A percentile compares a stretch with the other conserved stretches of the same genome.
Conservation (phyloP, 2,888 invertebrate species). For the Mechanitis mazaeus region DNA sequence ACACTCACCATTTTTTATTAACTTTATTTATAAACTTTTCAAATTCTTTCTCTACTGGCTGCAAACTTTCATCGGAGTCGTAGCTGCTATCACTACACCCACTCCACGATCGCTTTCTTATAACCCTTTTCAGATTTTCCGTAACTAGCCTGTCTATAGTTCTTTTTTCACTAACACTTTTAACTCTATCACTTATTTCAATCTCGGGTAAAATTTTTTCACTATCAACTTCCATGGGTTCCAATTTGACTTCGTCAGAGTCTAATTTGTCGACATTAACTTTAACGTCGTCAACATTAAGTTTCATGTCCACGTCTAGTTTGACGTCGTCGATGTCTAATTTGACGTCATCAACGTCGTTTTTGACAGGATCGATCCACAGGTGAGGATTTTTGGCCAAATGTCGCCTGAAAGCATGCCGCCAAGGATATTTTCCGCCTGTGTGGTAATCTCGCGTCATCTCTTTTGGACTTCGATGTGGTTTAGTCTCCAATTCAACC, state of each 20-base stretch:
- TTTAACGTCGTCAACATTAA: constrained; percentile 26
- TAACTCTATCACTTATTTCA: constrained; percentile 52
- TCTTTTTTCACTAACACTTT: constrained; percentile 43
- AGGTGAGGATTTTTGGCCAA: constrained; percentile 50
- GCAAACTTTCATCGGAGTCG: constrained; percentile 61
- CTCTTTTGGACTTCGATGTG: constrained; percentile 60
- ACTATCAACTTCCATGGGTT: constrained; percentile 28
- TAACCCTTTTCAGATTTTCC: constrained; percentile 42
- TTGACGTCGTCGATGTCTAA: constrained; percentile 26
- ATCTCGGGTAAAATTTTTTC: constrained; percentile 35
- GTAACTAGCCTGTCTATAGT: constrained; percentile 42
- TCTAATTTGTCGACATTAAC: constrained; percentile 23
- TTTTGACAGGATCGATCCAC: constrained; percentile 41
- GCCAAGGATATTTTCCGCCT: constrained; percentile 62
- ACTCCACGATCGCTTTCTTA: constrained; percentile 56
- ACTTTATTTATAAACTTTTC: constrained; percentile 65
- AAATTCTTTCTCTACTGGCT: constrained; percentile 65
- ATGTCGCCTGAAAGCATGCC: constrained; percentile 61
- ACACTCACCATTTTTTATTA: constrained; percentile 66
- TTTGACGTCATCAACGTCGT: constrained; percentile 27
- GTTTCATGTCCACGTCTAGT: constrained; percentile 20
- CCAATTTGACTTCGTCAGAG: constrained; percentile 27
- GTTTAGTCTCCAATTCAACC: constrained; percentile 61
- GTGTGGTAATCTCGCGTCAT: constrained; percentile 62
- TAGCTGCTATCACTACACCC: constrained; percentile 59